Percentiles rank a stretch among this genome's conserved stretches.
Evolutionary conservation across 1,140 invertebrate species (phyloP).

Genomic region (Pachyrhynchus sulphureomaculatus): DNA sequence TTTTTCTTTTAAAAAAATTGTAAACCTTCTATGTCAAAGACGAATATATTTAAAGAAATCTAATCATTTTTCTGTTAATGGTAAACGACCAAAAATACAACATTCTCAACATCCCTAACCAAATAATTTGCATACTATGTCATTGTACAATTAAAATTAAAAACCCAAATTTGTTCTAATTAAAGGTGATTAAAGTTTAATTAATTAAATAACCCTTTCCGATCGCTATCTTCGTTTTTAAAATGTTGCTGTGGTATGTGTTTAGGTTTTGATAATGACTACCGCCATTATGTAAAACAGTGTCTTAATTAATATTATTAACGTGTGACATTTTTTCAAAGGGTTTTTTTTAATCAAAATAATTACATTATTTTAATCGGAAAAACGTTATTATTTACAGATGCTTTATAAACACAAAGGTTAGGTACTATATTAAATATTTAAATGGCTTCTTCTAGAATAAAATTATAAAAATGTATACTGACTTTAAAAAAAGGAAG

Average conservation of each 20-base stretch:
- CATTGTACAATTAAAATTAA: background rate
- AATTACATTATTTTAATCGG: too few relatives aligned
- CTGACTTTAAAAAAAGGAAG: too few relatives aligned
- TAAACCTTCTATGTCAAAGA: too few relatives aligned
- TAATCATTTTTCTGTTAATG: too few relatives aligned
- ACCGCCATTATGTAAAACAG: constrained; percentile 11
- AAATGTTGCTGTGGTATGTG: background rate
- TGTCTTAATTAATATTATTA: constrained; percentile 2
- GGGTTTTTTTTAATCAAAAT: too few relatives aligned
- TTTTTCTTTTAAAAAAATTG: too few relatives aligned
- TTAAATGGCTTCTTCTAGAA: too few relatives aligned
- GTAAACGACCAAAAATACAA: background rate
- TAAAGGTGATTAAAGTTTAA: constrained; percentile 10
- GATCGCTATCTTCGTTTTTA: constrained; percentile 11
- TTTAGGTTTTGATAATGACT: constrained; percentile 1
- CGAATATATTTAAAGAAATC: too few relatives aligned
- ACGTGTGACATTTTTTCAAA: constrained; percentile 7
- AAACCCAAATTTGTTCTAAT: constrained; percentile 12
- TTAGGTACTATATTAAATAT: too few relatives aligned
- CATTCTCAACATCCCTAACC: background rate
- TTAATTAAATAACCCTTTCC: constrained; percentile 10
- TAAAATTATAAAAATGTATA: too few relatives aligned
- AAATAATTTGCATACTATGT: background rate
- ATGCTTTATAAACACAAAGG: too few relatives aligned
- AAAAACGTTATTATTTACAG: too few relatives aligned